Evolutionary conservation across 23 tunicate species (phyloP), one percentile per base, ranked within the genome.

Genomic region (Diplosoma virens): DNA sequence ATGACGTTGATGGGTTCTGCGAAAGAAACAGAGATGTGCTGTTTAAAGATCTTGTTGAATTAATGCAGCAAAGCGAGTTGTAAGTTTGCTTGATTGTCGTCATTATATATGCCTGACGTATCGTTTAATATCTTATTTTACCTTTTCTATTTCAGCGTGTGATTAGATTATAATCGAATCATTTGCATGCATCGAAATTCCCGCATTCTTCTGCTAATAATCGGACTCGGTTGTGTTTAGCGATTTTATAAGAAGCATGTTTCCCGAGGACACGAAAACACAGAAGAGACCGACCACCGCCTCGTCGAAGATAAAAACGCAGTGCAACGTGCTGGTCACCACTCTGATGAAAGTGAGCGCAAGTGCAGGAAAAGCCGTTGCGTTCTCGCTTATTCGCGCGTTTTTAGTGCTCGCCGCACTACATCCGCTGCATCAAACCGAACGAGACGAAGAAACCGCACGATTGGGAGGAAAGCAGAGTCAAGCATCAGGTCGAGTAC

Each of bases 221-320:
- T n/a, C n/a, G n/a, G n/a, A n/a, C n/a, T n/a, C n/a, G n/a, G n/a
- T n/a, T n/a, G n/a, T n/a, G 33, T 70, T 30, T 70, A 93, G 92
- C 68, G 82, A 68, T 18, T 93, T 93, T 71, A 93, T 93, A 23
- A 83, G 77, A 28, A 70, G 80, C 35, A 37, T 93, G 66, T 93
- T 93, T 55, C 81, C 87, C 0, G 98, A 86, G 26, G 78, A 89
- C 76, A 84, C 88, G 4, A 33, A 60, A 2, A 80, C 35, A 34
- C 84, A 86, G 32, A 84, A 87, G 35, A 67, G 84, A 78, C 98
- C 91, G 0, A 80, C 98, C 3, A 93, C 98, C 2, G 98, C 98
- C 1, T 84, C 95, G 41, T 25, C 74, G 23, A 86, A 86, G 56
- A 93, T 93, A 32, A 86, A 86, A 37, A 85, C 86, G 2, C 98